Evolutionary conservation across 2,113 vertebrate genomes (phyloP).

Genomic region (Emydocephalus ijimae): DNA sequence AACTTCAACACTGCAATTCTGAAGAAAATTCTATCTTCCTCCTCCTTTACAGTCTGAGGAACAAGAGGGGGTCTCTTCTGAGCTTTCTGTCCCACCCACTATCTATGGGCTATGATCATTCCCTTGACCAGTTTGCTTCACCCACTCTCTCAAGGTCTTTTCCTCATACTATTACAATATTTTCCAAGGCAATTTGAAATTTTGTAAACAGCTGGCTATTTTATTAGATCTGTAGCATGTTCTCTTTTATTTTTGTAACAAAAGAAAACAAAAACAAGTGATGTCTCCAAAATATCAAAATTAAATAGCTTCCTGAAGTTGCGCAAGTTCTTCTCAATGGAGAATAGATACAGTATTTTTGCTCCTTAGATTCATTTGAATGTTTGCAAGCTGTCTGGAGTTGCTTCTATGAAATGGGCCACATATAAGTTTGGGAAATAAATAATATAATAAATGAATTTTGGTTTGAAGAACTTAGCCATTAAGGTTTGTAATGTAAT

Average conservation of each 20-base stretch:
- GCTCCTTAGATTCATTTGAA: neutral
- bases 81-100: too few species aligned
- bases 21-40: neutral
- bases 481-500: neutral
- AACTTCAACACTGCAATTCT: neutral
- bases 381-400: neutral
- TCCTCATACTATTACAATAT: neutral
- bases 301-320: neutral
- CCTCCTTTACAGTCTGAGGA: too few species aligned
- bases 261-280: too few species aligned
- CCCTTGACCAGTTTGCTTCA: too few species aligned
- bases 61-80: too few species aligned
- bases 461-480: neutral
- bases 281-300: neutral
- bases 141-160: too few species aligned
- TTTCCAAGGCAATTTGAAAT: neutral
- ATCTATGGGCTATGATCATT: too few species aligned
- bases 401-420: neutral
- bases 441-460: neutral
- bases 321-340: neutral
- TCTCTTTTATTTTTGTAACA: neutral
- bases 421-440: neutral
- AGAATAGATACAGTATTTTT: neutral
- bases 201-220: neutral
- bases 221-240: neutral